phyloP scores from a whole-genome alignment of 2,797 vertebrate genomes.

The Fistularia commersonii region DNA sequence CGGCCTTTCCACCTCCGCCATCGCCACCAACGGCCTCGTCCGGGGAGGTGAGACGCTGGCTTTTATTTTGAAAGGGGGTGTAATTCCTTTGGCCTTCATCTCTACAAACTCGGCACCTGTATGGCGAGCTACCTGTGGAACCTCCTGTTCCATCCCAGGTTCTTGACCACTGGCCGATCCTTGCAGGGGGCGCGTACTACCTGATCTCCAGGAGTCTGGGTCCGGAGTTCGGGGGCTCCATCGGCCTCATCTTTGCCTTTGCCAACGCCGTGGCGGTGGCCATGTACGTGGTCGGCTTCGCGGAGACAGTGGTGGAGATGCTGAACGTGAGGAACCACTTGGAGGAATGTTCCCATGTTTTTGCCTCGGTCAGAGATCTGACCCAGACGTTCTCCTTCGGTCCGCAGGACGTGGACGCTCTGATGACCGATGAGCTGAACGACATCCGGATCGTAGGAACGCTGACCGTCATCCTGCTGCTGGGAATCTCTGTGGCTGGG shows the following conservation, averaged over 20 bases:
- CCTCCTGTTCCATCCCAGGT: not conserved
- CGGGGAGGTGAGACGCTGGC: slow-evolving; percentile 84
- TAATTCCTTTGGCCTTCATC: not conserved
- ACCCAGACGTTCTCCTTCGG: no score
- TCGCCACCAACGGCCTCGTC: slow-evolving; percentile 95
- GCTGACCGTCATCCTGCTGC: slow-evolving; percentile 87
- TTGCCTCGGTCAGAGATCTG: not conserved
- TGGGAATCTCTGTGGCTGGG: slow-evolving; percentile 94
- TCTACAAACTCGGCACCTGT: no score
- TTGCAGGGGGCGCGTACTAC: slow-evolving; percentile 91
- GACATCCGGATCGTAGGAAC: slow-evolving; percentile 93
- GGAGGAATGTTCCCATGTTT: not conserved
- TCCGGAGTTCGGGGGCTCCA: slow-evolving; percentile 94
- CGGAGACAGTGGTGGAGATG: slow-evolving; percentile 92
- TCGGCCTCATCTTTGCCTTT: slow-evolving; percentile 94
- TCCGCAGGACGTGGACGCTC: slow-evolving; percentile 84
- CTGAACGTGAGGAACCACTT: slow-evolving; percentile 76
- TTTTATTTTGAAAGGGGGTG: slow-evolving; percentile 19
- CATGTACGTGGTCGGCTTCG: slow-evolving; percentile 97
- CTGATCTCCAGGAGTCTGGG: slow-evolving; percentile 95
- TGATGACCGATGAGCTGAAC: slow-evolving; percentile 90
- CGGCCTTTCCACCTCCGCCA: slow-evolving; percentile 93
- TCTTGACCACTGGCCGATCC: no score
- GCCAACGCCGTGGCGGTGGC: slow-evolving; percentile 96
- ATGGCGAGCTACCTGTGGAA: not conserved